Percentiles rank a stretch among this genome's conserved stretches.
Conservation (phyloP, 2,888 invertebrate species). For the Lymantria dispar region DNA sequence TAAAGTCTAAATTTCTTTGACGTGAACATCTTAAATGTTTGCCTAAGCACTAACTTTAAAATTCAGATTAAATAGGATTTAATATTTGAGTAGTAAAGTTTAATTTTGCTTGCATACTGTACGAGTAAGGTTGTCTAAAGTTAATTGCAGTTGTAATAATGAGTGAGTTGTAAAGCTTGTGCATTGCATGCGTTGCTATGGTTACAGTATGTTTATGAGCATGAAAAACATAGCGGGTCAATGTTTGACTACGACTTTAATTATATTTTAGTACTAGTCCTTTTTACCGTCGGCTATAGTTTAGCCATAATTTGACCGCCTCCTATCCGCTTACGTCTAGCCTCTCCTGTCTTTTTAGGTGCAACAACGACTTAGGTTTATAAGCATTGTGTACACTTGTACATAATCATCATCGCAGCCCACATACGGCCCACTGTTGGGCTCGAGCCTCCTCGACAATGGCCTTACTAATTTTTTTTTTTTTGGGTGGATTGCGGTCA, state of each 20-base stretch:
- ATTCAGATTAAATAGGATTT: constrained; percentile 14
- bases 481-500: no score
- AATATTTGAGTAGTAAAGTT: constrained; percentile 8
- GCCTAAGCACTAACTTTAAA: constrained; percentile 14
- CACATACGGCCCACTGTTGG: no score
- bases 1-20: constrained; percentile 16
- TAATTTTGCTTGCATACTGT: constrained; percentile 8
- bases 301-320: no score
- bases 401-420: no score
- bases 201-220: constrained; percentile 26
- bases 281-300: no score
- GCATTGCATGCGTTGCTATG: constrained; percentile 52
- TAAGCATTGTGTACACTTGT: no score
- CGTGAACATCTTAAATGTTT: constrained; percentile 2
- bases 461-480: no score
- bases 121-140: constrained; percentile 10
- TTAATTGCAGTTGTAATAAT: constrained; percentile 52
- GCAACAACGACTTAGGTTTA: no score
- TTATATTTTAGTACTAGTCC: no score
- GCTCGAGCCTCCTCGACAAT: no score
- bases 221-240: constrained; percentile 1
- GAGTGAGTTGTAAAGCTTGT: constrained; percentile 47
- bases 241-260: background rate
- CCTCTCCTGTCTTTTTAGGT: no score
- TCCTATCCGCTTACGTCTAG: no score